Evolutionary conservation across 2,113 vertebrate species (phyloP).

Genomic region (Alethe castanea): DNA sequence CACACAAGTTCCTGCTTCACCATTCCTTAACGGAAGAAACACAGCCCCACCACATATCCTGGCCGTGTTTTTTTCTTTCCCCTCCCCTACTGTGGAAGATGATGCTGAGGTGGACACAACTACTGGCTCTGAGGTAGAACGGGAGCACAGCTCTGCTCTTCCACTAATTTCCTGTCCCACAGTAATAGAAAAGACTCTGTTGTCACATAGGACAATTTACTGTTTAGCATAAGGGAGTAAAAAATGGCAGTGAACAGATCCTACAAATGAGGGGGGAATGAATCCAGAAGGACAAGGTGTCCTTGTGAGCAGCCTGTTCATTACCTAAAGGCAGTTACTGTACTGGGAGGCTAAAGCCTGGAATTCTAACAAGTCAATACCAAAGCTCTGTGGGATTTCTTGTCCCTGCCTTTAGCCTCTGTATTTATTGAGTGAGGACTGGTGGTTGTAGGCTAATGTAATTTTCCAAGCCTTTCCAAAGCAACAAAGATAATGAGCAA

Average conservation of each 20-base stretch:
- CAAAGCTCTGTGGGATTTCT: conserved; percentile 9
- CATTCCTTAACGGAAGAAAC: neutral
- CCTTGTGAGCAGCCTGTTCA: neutral
- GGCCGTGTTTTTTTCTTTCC: neutral
- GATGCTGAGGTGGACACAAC: neutral
- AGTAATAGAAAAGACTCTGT: neutral
- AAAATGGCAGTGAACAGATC: neutral
- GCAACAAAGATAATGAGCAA: conserved; percentile 74
- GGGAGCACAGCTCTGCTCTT: neutral
- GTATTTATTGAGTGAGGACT: conserved; percentile 49
- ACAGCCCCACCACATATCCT: neutral
- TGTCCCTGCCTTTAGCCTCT: neutral
- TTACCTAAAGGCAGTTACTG: conserved; percentile 53
- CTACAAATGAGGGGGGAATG: neutral
- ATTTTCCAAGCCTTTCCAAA: conserved; percentile 70
- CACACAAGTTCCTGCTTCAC: neutral
- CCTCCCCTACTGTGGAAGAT: neutral
- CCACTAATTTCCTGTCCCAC: neutral
- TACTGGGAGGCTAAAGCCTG: conserved; percentile 14
- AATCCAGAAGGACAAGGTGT: neutral
- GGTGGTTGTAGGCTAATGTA: conserved; percentile 63
- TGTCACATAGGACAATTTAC: neutral
- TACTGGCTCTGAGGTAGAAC: neutral
- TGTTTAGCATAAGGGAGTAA: neutral
- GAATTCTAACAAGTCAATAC: conserved; percentile 22